Conservation (phyloP, 2,797 vertebrate species). For the Gymnoscopelus braueri region DNA sequence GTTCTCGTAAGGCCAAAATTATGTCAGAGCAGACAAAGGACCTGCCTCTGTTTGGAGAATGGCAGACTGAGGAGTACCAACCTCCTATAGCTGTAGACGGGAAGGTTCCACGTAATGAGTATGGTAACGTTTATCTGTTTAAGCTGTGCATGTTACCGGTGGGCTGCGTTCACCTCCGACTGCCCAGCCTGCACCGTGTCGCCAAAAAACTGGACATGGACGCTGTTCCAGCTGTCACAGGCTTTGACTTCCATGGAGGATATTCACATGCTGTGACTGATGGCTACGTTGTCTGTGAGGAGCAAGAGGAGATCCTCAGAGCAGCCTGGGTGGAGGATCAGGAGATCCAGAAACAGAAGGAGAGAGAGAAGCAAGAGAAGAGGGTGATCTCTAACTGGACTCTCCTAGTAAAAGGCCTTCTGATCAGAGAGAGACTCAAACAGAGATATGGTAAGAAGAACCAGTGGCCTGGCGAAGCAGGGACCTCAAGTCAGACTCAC, state of each 20-base stretch:
- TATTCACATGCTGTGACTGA: slow-evolving; percentile 95
- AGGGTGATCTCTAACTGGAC: slow-evolving; percentile 90
- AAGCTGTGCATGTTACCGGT: slow-evolving; percentile 92
- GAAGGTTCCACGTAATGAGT: slow-evolving; percentile 96
- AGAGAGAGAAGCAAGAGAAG: slow-evolving; percentile 94
- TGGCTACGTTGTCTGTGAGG: slow-evolving; percentile 95
- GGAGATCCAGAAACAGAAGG: slow-evolving; percentile 88
- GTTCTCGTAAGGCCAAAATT: slow-evolving; percentile 90
- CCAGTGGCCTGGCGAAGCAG: slow-evolving; percentile 32
- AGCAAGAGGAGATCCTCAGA: slow-evolving; percentile 89
- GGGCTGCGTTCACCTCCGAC: slow-evolving; percentile 89
- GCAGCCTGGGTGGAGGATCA: slow-evolving; percentile 93
- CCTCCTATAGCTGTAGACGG: slow-evolving; percentile 91
- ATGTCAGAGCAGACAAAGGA: slow-evolving; percentile 84
- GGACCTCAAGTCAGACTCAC: slow-evolving; percentile 18
- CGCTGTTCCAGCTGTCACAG: slow-evolving; percentile 89
- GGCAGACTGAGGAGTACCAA: slow-evolving; percentile 97
- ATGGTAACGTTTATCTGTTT: slow-evolving; percentile 97
- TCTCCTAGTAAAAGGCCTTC: slow-evolving; percentile 89
- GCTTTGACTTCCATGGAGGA: slow-evolving; percentile 95
- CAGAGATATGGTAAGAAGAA: slow-evolving; percentile 87
- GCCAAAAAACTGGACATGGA: slow-evolving; percentile 90
- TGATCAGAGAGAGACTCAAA: slow-evolving; percentile 90
- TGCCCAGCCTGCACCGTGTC: slow-evolving; percentile 90
- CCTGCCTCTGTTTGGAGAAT: slow-evolving; percentile 90